phyloP scores from a whole-genome alignment of 2,888 invertebrate species.

The Pammene aurita region DNA sequence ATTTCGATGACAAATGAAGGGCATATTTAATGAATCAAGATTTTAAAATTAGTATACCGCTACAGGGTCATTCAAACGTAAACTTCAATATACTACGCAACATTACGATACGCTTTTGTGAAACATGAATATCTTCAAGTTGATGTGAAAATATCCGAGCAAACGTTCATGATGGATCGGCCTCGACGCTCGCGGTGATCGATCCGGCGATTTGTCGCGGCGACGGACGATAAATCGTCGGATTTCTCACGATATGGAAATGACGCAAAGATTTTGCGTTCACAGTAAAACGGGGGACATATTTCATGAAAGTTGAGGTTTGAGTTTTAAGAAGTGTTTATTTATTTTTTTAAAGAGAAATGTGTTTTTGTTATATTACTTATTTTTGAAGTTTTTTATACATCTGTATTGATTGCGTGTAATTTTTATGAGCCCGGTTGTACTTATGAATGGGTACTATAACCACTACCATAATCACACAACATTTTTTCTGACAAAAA shows the following conservation, averaged over 20 bases:
- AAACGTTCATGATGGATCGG: slow-evolving; percentile 27
- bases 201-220: slow-evolving; percentile 34
- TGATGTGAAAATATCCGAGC: slow-evolving; percentile 28
- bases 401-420: no score
- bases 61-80: neutral
- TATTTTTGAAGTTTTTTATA: neutral
- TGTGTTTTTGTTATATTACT: neutral
- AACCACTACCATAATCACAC: no score
- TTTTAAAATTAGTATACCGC: no score
- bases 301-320: slow-evolving; percentile 12
- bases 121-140: slow-evolving; percentile 28
- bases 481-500: no score
- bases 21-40: no score
- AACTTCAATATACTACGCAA: neutral
- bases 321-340: slow-evolving; percentile 3
- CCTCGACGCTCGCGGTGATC: slow-evolving; percentile 23
- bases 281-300: slow-evolving; percentile 27
- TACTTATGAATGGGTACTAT: no score
- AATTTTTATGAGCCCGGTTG: no score
- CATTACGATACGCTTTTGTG: neutral
- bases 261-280: slow-evolving; percentile 29
- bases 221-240: slow-evolving; percentile 29
- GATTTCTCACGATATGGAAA: slow-evolving; percentile 36
- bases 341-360: neutral
- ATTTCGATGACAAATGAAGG: no score